phyloP scores from a whole-genome alignment of 23 tunicate species.

The Aplidium turbinatum region DNA sequence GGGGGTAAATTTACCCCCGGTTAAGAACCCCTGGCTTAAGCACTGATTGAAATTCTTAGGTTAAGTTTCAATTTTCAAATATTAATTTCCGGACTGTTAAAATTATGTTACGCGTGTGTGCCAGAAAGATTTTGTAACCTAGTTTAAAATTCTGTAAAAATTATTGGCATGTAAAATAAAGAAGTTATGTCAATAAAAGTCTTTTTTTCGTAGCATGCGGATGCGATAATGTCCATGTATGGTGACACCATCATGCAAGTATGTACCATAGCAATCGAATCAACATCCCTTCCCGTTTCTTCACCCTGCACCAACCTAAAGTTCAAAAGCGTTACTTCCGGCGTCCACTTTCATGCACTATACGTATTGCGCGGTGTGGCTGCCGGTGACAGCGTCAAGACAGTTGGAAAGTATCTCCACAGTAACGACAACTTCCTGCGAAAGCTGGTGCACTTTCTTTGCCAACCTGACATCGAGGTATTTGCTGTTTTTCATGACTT shows the following conservation, averaged over 20 bases:
- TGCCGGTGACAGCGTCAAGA: conserved; percentile 45
- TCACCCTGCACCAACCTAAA: conserved; percentile 1
- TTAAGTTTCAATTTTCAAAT: too few relatives aligned
- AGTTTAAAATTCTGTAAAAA: too few relatives aligned
- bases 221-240: conserved; percentile 38
- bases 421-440: conserved; percentile 43
- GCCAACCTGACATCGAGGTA: conserved; percentile 42
- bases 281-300: conserved; percentile 13
- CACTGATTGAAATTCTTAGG: too few relatives aligned
- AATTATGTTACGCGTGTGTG: too few relatives aligned
- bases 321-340: conserved; percentile 3
- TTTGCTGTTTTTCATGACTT: not conserved
- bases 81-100: too few relatives aligned
- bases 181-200: too few relatives aligned
- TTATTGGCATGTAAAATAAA: too few relatives aligned
- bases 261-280: conserved; percentile 48
- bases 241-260: conserved; percentile 80
- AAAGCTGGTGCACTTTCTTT: conserved; percentile 48
- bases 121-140: too few relatives aligned
- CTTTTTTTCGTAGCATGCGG: conserved; percentile 29
- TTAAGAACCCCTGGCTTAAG: too few relatives aligned
- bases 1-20: too few relatives aligned
- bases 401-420: conserved; percentile 43
- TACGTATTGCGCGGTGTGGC: conserved; percentile 63
- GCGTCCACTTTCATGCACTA: conserved; percentile 40